Conservation (phyloP, 2,888 invertebrate genomes). For the Deroplatys truncata region DNA sequence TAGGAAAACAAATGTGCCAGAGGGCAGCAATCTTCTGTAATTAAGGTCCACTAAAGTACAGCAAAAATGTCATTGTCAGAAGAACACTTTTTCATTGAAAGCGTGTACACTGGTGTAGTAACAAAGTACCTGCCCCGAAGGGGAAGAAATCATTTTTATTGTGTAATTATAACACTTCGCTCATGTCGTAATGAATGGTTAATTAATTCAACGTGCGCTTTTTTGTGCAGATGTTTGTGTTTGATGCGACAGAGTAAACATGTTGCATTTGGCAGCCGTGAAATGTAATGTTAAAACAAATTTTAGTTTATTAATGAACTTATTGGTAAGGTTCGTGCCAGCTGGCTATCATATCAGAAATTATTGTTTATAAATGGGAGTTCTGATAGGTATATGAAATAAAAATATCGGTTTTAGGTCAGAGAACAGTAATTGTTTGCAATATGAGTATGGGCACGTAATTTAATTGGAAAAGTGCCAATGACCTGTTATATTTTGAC, state of each 20-base stretch:
- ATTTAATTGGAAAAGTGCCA: too few species aligned
- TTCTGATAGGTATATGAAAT: too few species aligned
- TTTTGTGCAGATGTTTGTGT: not conserved
- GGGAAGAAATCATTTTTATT: not conserved
- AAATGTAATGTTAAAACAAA: not conserved
- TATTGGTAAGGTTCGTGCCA: not conserved
- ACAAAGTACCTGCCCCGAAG: not conserved
- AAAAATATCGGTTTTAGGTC: too few species aligned
- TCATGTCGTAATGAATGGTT: not conserved
- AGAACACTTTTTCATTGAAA: not conserved
- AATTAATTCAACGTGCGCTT: not conserved
- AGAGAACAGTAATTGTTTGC: too few species aligned
- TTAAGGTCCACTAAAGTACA: not conserved
- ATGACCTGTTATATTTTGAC: too few species aligned
- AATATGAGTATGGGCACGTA: too few species aligned
- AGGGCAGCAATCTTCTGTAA: not conserved
- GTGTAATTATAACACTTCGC: not conserved
- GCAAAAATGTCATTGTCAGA: not conserved
- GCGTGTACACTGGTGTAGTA: not conserved
- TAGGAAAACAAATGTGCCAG: not conserved
- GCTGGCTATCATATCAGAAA: not conserved
- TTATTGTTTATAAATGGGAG: not conserved
- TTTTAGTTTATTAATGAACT: not conserved
- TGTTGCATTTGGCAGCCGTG: not conserved
- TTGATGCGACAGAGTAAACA: not conserved